Conservation (phyloP, 2,113 vertebrate genomes). For the Pangasianodon gigas region DNA sequence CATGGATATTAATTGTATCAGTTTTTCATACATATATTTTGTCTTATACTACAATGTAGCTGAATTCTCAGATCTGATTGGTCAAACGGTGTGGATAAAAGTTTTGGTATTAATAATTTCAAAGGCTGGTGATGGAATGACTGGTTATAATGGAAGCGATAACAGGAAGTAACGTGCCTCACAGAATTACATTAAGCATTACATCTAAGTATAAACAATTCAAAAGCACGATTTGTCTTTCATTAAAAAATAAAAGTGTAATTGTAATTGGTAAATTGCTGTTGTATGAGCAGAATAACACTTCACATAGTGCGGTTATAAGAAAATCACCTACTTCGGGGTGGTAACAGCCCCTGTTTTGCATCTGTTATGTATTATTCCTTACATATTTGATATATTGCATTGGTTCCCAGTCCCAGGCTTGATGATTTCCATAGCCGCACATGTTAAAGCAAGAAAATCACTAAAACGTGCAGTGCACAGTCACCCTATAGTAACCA, state of each 20-base stretch:
- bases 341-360: not conserved
- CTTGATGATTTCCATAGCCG: not conserved
- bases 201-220: not conserved
- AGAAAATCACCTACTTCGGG: not conserved
- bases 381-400: not conserved
- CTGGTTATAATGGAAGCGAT: not conserved
- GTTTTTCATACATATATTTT: not conserved
- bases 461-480: not conserved
- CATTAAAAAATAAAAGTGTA: not conserved
- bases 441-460: not conserved
- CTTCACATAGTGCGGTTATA: not conserved
- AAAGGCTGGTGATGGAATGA: not conserved
- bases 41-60: not conserved
- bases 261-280: not conserved
- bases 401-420: not conserved
- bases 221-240: not conserved
- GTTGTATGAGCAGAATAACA: not conserved
- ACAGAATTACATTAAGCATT: not conserved
- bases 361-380: not conserved
- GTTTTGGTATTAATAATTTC: too few relatives aligned
- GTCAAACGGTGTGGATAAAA: not conserved
- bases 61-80: not conserved
- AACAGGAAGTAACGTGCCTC: not conserved
- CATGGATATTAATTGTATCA: not conserved
- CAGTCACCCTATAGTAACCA: too few relatives aligned